Conservation (phyloP, 1,140 invertebrate species). For the Rhagoletis pomonella region DNA sequence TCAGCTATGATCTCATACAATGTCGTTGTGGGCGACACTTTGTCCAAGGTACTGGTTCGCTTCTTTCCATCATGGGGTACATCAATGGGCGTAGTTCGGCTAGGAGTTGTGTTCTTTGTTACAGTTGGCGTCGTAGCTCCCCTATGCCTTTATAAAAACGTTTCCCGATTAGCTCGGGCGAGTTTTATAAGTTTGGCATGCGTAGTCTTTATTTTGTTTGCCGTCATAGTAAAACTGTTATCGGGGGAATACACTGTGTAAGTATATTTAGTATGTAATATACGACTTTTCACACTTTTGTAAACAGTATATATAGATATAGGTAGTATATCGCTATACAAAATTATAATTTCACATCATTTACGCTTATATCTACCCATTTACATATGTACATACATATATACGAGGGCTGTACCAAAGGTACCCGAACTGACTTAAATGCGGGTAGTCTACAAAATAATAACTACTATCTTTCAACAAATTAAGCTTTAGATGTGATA, state of each 20-base stretch:
- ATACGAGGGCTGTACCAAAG: no score
- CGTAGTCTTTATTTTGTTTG: constrained; percentile 83
- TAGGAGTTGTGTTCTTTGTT: constrained; percentile 86
- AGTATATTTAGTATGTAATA: constrained; percentile 59
- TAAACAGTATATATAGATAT: no score
- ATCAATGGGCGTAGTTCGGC: constrained; percentile 78
- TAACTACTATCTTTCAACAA: no score
- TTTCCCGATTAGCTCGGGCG: constrained; percentile 86
- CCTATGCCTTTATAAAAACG: constrained; percentile 87
- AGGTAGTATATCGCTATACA: no score
- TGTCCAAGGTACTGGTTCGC: constrained; percentile 87
- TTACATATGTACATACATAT: no score
- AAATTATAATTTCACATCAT: no score
- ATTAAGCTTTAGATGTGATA: no score
- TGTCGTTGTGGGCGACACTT: constrained; percentile 91
- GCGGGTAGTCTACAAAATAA: no score
- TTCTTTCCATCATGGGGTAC: constrained; percentile 75
- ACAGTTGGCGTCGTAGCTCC: constrained; percentile 86
- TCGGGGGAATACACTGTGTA: constrained; percentile 78
- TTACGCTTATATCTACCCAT: no score
- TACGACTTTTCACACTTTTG: no score
- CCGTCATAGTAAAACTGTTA: constrained; percentile 76
- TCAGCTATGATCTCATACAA: constrained; percentile 94
- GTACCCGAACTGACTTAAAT: no score
- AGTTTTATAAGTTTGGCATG: constrained; percentile 87